Percentiles rank a stretch among this genome's conserved stretches.
Evolutionary conservation across 64 coral and sea anemone genomes (phyloP).

Genomic region (Porites lutea): DNA sequence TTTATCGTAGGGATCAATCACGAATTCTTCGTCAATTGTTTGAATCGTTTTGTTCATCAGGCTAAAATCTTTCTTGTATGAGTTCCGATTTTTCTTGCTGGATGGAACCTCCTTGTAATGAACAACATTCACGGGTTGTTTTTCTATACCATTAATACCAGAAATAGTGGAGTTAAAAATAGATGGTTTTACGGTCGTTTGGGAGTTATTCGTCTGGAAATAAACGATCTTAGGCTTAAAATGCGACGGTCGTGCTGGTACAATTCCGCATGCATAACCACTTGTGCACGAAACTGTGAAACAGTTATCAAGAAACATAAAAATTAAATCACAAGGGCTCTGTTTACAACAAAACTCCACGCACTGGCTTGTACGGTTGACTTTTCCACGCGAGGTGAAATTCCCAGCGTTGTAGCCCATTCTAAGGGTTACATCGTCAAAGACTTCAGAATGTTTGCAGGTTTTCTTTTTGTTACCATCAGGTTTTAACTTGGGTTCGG

Average conservation of each 20-base stretch:
- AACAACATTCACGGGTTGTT: slow-evolving; percentile 71
- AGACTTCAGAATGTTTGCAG: slow-evolving; percentile 81
- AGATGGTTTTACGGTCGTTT: slow-evolving; percentile 39
- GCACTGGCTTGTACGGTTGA: slow-evolving; percentile 69
- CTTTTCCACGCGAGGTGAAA: slow-evolving; percentile 74
- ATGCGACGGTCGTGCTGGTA: slow-evolving; percentile 62
- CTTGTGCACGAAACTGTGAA: slow-evolving; percentile 84
- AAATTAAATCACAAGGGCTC: slow-evolving; percentile 78
- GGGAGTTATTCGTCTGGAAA: slow-evolving; percentile 61
- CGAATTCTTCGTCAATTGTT: slow-evolving; percentile 27
- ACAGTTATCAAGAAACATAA: slow-evolving; percentile 83
- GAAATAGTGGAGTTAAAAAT: slow-evolving; percentile 22
- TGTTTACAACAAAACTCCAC: slow-evolving; percentile 71
- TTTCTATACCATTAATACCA: slow-evolving; percentile 5
- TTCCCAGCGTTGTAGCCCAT: slow-evolving; percentile 83
- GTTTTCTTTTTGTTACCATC: background rate
- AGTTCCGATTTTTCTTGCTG: background rate
- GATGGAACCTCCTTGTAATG: slow-evolving; percentile 65
- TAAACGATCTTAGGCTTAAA: slow-evolving; percentile 84
- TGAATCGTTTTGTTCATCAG: background rate
- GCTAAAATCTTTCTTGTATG: slow-evolving; percentile 1
- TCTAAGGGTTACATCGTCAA: slow-evolving; percentile 80
- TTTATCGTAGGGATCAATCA: background rate
- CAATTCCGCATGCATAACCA: slow-evolving; percentile 85
- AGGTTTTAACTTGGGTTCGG: background rate